Base-by-base conservation (phyloP, 2,888 invertebrate species). In the Galerucella calmariensis region DNA sequence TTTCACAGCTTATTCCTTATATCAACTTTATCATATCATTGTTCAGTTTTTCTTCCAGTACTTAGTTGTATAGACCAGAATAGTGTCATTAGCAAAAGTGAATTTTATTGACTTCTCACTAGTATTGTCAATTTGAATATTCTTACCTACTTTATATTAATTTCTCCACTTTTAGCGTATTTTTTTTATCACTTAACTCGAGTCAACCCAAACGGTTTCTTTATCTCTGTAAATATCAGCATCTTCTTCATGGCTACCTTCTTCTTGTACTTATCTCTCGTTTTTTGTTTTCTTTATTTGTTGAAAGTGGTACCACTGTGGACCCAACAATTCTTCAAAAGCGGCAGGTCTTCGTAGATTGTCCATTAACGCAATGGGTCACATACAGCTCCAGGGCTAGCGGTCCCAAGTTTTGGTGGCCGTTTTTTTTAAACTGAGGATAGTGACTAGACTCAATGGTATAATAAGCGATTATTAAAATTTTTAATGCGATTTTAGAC, bases 401-500 rank as follows among this genome's bases (percentile, higher is more conserved):
- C 66, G 72, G 72, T 58, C 72, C 58, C 59, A 72, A 46, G 48
- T 66, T 69, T 72, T 46, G 72, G 65, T 66, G 72, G 66, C 66
- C 66, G 58, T 61, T 66, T 67, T 67, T 66, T 59, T 48, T 48
- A 48, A 27, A 11, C 44, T 59, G 11, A 27, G 67, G 48, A 58
- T 72, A 66, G 72, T 72, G 72, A 72, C 72, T 72, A 72, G 72
- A 72, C 72, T 72, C 59, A 72, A 72, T 66, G 72, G 58, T 72
- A 66, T 72, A 72, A 72, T 72, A 67, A 72, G 66, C 67, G 59
- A 72, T 72, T 72, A 72, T 72, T 72, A 72, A 72, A 72, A 72
- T 71, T 58, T 72, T 24, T 59, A 72, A 72, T 72, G 72, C 59
- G 58, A 71, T 66, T 66, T 59, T 53, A 56, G 66, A 70, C 35